These are phyloP conservation scores for Neofelis nebulosa DNA, from an alignment of 2,113 vertebrate species.

Conservation along the genomic window DNA sequence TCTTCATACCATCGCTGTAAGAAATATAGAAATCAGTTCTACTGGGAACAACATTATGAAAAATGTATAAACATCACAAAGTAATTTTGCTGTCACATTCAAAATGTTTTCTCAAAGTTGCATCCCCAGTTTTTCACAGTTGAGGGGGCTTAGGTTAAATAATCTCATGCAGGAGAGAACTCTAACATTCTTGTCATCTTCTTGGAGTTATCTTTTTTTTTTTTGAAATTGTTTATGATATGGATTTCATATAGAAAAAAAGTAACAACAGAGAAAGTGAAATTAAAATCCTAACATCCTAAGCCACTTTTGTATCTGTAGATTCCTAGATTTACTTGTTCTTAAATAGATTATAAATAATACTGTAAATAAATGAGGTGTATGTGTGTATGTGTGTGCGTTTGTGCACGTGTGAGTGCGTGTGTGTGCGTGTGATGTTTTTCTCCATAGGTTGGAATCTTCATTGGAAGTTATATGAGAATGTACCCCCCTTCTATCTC, in stretches of 20 bases:
- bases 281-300: neutral
- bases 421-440: neutral
- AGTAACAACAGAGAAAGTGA: conserved; percentile 32
- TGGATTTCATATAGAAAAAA: conserved; percentile 55
- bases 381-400: neutral
- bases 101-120: conserved; percentile 83
- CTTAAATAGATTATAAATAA: neutral
- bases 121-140: conserved; percentile 79
- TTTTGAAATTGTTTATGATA: conserved; percentile 60
- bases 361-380: neutral
- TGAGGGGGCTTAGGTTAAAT: conserved; percentile 81
- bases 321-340: neutral
- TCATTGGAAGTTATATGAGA: neutral
- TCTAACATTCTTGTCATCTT: conserved; percentile 62
- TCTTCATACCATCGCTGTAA: conserved; percentile 74
- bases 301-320: neutral
- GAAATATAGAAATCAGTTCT: conserved; percentile 82
- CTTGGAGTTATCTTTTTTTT: conserved; percentile 25
- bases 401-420: neutral
- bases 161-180: conserved; percentile 55
- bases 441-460: neutral
- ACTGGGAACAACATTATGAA: conserved; percentile 83
- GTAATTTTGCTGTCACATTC: conserved; percentile 86
- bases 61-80: conserved; percentile 85
- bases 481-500: neutral